These are phyloP conservation scores for Eupelmus urozonus DNA, from an alignment of 2,888 invertebrate species.

Conservation along the genomic window DNA sequence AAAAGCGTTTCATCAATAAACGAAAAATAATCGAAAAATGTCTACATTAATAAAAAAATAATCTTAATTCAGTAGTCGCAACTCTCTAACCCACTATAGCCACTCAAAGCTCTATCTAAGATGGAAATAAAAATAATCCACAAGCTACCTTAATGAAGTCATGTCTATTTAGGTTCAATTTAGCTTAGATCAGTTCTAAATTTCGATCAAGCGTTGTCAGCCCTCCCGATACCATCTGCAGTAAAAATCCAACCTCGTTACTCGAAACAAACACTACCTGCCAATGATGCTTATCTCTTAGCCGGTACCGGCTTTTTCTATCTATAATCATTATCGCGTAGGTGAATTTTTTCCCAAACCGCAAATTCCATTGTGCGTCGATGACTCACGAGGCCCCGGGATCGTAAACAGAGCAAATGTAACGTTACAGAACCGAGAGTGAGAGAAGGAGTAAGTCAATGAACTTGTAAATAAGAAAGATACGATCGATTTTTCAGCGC, in stretches of 20 bases:
- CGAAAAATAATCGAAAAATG: too few species aligned
- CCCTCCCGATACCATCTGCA: conserved; percentile 18
- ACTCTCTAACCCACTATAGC: too few species aligned
- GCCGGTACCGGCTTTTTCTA: conserved; percentile 13
- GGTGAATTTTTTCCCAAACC: too few species aligned
- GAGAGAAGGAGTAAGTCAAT: conserved; percentile 32
- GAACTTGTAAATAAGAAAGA: conserved; percentile 39
- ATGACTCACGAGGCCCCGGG: conserved; percentile 36
- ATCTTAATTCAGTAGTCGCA: too few species aligned
- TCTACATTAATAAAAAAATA: too few species aligned
- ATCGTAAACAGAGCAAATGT: conserved; percentile 41
- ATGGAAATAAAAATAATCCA: too few species aligned
- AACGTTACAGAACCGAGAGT: conserved; percentile 20
- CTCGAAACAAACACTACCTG: conserved; percentile 52
- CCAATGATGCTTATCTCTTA: conserved; percentile 39
- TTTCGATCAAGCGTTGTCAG: conserved; percentile 35
- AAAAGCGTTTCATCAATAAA: too few species aligned
- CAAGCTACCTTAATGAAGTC: background rate
- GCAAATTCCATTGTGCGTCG: conserved; percentile 30
- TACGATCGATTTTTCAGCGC: conserved; percentile 25
- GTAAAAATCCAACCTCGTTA: conserved; percentile 21
- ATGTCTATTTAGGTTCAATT: background rate
- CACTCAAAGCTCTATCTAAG: too few species aligned
- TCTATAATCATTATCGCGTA: conserved; percentile 51
- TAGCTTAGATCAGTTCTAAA: conserved; percentile 7